Evolutionary conservation across 1,140 invertebrate genomes (phyloP).

Genomic region (Nasonia vitripennis): DNA sequence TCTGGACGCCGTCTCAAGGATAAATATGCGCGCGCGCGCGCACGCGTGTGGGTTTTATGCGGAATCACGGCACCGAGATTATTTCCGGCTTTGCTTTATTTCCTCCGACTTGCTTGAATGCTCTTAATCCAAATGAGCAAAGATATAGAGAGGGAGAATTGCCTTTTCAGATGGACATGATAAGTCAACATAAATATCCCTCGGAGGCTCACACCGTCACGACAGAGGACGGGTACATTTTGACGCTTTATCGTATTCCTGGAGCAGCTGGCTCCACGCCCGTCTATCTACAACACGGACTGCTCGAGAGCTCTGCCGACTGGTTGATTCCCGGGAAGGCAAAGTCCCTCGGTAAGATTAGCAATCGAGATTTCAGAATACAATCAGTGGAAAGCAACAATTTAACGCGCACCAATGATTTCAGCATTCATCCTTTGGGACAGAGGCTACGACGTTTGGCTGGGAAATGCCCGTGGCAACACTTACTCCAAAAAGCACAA

Average conservation of each 20-base stretch:
- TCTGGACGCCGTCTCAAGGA: too few species aligned
- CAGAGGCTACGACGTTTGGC: conserved; percentile 85
- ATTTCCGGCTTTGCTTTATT: too few species aligned
- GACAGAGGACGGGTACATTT: conserved; percentile 85
- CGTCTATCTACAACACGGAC: conserved; percentile 82
- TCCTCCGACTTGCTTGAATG: too few species aligned
- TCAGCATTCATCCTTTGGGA: conserved; percentile 81
- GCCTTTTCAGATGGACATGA: conserved; percentile 14
- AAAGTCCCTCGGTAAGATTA: conserved; percentile 68
- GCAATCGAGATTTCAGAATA: not conserved
- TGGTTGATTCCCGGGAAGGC: conserved; percentile 80
- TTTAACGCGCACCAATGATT: not conserved
- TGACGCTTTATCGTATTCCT: conserved; percentile 84
- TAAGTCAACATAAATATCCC: conserved; percentile 52
- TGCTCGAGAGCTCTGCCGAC: conserved; percentile 80
- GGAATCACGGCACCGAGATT: too few species aligned
- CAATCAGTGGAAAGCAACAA: too few species aligned
- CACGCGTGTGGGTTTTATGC: too few species aligned
- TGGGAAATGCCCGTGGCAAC: conserved; percentile 81
- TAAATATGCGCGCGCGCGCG: too few species aligned
- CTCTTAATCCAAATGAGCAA: too few species aligned
- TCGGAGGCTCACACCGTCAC: conserved; percentile 80
- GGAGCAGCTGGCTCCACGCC: conserved; percentile 65
- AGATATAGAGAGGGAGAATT: too few species aligned
- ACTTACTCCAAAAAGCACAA: conserved; percentile 76